phyloP scores from a whole-genome alignment of 2,888 invertebrate genomes.

The Cancer borealis region DNA sequence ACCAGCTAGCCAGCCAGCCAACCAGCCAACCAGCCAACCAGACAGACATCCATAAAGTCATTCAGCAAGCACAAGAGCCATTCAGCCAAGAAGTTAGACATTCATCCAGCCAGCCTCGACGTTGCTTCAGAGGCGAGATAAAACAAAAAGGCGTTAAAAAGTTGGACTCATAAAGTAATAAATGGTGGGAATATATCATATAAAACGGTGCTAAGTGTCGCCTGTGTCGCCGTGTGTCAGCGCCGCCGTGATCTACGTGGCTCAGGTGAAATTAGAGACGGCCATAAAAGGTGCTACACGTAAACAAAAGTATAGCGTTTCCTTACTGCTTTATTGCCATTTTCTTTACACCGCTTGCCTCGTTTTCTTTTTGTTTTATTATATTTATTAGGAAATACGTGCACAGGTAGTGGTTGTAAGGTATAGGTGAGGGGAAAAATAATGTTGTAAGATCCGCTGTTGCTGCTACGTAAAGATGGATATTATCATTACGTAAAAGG shows the following conservation, averaged over 20 bases:
- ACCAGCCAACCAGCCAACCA: not conserved
- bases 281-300: slow-evolving; percentile 4
- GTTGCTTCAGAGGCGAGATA: not conserved
- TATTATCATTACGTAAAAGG: not conserved
- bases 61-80: not conserved
- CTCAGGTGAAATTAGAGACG: slow-evolving; percentile 24
- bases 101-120: not conserved
- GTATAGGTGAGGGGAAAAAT: not conserved
- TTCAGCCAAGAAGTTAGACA: not conserved
- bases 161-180: slow-evolving; percentile 24
- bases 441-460: not conserved
- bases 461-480: not conserved
- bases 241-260: not conserved
- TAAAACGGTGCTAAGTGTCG: slow-evolving; percentile 33
- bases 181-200: slow-evolving; percentile 27
- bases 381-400: not conserved
- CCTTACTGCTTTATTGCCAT: not conserved
- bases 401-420: not conserved
- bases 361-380: not conserved
- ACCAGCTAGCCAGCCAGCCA: not conserved
- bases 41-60: not conserved
- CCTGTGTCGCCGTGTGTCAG: slow-evolving; percentile 27
- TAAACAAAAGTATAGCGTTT: not conserved
- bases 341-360: not conserved
- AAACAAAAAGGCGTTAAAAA: slow-evolving; percentile 30